phyloP scores from a whole-genome alignment of 2,797 vertebrate species.

The Dendrocincla tyrannina region DNA sequence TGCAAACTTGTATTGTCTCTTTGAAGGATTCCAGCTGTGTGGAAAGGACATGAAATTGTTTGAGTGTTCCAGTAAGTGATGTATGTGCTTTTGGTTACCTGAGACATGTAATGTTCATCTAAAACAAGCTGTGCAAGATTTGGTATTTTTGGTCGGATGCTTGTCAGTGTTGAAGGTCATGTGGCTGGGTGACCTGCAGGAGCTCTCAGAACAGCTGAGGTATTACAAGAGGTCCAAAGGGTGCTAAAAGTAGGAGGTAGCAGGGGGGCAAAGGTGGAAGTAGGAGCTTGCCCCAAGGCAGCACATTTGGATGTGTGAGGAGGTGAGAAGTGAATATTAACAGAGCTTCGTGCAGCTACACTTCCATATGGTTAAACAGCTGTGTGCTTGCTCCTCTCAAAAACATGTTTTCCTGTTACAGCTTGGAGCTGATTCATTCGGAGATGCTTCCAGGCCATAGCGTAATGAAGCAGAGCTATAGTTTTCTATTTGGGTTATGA shows the following conservation, averaged over 20 bases:
- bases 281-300: background rate
- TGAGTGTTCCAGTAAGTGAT: background rate
- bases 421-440: background rate
- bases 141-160: background rate
- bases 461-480: background rate
- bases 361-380: conserved; percentile 54
- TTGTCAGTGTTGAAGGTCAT: background rate
- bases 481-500: background rate
- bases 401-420: background rate
- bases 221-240: background rate
- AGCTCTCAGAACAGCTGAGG: background rate
- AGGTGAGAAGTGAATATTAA: conserved; percentile 28
- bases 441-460: background rate
- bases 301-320: background rate
- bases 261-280: background rate
- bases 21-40: background rate
- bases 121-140: background rate
- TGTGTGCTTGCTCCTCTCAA: conserved; percentile 25
- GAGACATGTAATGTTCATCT: background rate
- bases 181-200: background rate
- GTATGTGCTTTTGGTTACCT: background rate
- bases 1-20: background rate
- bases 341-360: background rate
- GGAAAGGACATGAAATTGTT: background rate
- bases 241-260: background rate